These are phyloP conservation scores for Ptychoptera contaminata DNA, from an alignment of 2,888 invertebrate species.

Conservation along the genomic window DNA sequence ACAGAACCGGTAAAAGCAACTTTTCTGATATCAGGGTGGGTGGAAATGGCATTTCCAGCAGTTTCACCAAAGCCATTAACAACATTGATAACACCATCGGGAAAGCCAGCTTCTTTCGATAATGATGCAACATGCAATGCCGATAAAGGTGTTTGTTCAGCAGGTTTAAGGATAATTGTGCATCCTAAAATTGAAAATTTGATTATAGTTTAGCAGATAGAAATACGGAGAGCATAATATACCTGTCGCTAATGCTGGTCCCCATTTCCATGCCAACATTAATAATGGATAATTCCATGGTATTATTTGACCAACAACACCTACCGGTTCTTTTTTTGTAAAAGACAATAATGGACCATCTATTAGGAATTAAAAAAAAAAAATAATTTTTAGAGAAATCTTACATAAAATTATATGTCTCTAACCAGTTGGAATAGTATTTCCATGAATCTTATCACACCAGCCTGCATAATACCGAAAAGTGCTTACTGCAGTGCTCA, in stretches of 20 bases:
- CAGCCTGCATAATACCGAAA: slow-evolving; percentile 66
- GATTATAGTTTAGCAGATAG: not conserved
- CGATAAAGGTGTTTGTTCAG: slow-evolving; percentile 72
- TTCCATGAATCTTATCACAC: slow-evolving; percentile 75
- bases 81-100: slow-evolving; percentile 62
- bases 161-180: slow-evolving; percentile 63
- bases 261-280: slow-evolving; percentile 75
- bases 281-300: slow-evolving; percentile 70
- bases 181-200: slow-evolving; percentile 34
- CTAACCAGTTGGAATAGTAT: slow-evolving; percentile 57
- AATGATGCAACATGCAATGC: slow-evolving; percentile 59
- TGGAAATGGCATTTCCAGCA: slow-evolving; percentile 53
- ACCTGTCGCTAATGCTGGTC: slow-evolving; percentile 41
- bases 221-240: no score
- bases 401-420: no score
- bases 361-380: no score
- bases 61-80: slow-evolving; percentile 58
- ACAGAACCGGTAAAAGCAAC: slow-evolving; percentile 69
- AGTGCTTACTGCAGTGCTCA: slow-evolving; percentile 32
- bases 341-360: slow-evolving; percentile 43
- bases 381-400: no score
- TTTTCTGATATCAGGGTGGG: slow-evolving; percentile 54
- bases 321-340: slow-evolving; percentile 57
- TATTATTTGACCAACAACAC: slow-evolving; percentile 65
- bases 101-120: slow-evolving; percentile 64